phyloP scores from a whole-genome alignment of 2,888 invertebrate species.

The Cartodere bifasciata region DNA sequence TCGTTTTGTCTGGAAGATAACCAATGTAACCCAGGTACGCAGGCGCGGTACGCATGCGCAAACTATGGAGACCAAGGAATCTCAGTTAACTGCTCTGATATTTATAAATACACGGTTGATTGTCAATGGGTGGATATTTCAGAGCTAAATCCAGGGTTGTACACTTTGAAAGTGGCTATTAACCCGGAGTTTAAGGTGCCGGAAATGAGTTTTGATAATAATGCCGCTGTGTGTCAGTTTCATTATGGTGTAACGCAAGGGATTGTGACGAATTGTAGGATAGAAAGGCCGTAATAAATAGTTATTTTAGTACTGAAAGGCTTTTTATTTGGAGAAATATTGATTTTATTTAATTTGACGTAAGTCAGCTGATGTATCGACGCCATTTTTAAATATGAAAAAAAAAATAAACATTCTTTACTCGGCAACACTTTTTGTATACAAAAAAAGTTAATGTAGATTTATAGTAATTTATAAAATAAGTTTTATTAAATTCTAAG shows the following conservation, averaged over 20 bases:
- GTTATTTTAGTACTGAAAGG: too few relatives aligned
- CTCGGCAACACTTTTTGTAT: too few relatives aligned
- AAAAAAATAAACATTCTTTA: too few relatives aligned
- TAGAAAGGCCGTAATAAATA: conserved; percentile 50
- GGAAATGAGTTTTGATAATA: conserved; percentile 83
- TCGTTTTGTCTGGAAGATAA: conserved; percentile 95
- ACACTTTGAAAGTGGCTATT: conserved; percentile 72
- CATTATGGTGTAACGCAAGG: conserved; percentile 62
- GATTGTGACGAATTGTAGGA: conserved; percentile 58
- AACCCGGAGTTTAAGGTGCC: conserved; percentile 88
- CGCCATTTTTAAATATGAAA: too few relatives aligned
- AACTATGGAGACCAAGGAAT: conserved; percentile 83
- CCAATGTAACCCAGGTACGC: conserved; percentile 66
- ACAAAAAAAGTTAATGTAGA: too few relatives aligned
- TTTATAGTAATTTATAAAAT: too few relatives aligned
- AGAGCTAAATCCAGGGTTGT: conserved; percentile 71
- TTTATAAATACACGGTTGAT: conserved; percentile 86
- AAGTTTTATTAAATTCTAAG: too few relatives aligned
- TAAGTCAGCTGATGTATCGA: too few relatives aligned
- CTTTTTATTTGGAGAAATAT: too few relatives aligned
- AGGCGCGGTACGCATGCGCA: conserved; percentile 64
- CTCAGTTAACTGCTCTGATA: conserved; percentile 78
- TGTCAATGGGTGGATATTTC: conserved; percentile 97
- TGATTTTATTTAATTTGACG: too few relatives aligned
- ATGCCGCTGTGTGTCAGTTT: conserved; percentile 75